Evolutionary conservation across 2,888 invertebrate genomes (phyloP).

Genomic region (Polietes domitor): DNA sequence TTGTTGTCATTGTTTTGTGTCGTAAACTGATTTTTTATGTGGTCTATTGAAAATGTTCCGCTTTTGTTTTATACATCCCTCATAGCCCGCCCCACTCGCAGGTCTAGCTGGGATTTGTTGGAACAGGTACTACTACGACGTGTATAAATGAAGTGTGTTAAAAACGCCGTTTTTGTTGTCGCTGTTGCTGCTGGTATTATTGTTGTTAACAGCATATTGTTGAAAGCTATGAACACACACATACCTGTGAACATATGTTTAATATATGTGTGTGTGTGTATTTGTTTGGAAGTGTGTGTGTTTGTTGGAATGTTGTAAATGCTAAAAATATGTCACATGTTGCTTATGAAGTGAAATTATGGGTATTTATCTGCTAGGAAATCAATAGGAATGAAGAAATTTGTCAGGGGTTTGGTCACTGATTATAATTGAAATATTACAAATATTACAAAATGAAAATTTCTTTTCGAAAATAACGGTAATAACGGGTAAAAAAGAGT

Average conservation of each 20-base stretch:
- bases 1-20: conserved; percentile 35
- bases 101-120: too few relatives aligned
- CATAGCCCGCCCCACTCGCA: background rate
- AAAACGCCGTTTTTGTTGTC: background rate
- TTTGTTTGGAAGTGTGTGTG: background rate
- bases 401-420: too few relatives aligned
- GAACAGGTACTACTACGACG: background rate
- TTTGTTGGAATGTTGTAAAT: conserved; percentile 2
- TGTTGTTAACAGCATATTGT: background rate
- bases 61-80: conserved; percentile 8
- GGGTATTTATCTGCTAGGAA: background rate
- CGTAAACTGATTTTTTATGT: conserved; percentile 47
- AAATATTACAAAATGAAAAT: too few relatives aligned
- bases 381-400: background rate
- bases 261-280: background rate
- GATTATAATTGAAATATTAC: too few relatives aligned
- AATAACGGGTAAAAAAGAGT: too few relatives aligned
- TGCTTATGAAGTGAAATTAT: background rate
- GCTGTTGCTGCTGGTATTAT: background rate
- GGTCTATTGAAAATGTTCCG: conserved; percentile 57
- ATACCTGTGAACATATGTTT: background rate
- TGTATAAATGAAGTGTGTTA: background rate
- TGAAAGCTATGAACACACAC: background rate
- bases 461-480: too few relatives aligned
- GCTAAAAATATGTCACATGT: conserved; percentile 24